Evolutionary conservation across 2,888 invertebrate species (phyloP), one percentile per base, ranked within the genome.

Genomic region (Trichacis sp.): DNA sequence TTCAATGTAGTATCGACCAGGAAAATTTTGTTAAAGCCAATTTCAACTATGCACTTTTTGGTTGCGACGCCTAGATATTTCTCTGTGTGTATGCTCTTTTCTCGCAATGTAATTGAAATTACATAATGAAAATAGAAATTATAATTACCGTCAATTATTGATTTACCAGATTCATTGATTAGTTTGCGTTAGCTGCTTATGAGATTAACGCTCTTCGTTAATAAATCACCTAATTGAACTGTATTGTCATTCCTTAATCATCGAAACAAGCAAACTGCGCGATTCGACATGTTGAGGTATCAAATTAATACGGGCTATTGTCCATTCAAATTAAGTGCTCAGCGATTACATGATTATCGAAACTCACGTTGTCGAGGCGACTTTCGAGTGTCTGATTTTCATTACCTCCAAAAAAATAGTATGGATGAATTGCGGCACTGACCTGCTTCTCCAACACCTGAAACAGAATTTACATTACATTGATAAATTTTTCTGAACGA

Each of bases 261-360:
- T 15, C 15, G 8, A 40, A 40, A 15, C 15, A 40, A 40, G 4
- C 40, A 40, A 12, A 15, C 40, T 1, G 3, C 12, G 18, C 8
- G n/a, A 36, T 36, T 36, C n/a, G 36, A 36, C 3, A 9, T 38
- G 45, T 30, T 74, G 72, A 69, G 71, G 70, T 57, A 69, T 60
- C 75, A 74, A 73, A 78, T 78, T 75, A 74, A 77, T 75, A 76
- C 71, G 67, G 70, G 74, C 64, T 59, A 68, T 73, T 76, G 75
- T 75, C 72, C 71, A 71, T 72, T 68, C 73, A 68, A 56, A 53
- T 63, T 64, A 50, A 15, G 43, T 47, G 67, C 68, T 68, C 71
- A 68, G 76, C 75, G 74, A 76, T 73, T 64, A 65, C 65, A 59
- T 71, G 73, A 72, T 76, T 77, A 77, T 77, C 74, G 74, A 69